Evolutionary conservation across 2,888 invertebrate species (phyloP).

Genomic region (Melieria picta): DNA sequence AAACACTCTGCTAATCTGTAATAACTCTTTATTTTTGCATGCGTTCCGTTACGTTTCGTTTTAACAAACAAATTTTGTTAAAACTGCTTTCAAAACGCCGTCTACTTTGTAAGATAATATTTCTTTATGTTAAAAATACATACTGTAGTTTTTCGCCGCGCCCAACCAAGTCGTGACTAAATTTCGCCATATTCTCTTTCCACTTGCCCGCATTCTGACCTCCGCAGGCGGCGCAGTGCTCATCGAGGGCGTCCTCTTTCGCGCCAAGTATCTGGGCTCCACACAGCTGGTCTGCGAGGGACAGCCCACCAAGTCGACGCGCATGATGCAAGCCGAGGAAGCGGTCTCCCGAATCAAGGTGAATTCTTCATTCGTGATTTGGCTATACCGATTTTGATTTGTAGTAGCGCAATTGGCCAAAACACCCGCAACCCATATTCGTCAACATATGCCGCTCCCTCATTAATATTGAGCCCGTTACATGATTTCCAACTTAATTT

Average conservation of each 20-base stretch:
- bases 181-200: background rate
- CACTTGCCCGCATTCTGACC: background rate
- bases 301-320: slow-evolving; percentile 96
- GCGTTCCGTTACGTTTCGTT: slow-evolving; percentile 50
- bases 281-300: slow-evolving; percentile 99
- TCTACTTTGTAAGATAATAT: slow-evolving; percentile 61
- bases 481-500: too few species aligned
- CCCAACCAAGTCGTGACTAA: background rate
- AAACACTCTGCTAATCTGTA: slow-evolving; percentile 45
- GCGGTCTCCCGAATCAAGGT: slow-evolving; percentile 99
- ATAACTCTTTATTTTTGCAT: slow-evolving; percentile 53
- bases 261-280: slow-evolving; percentile 96
- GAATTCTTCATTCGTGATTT: slow-evolving; percentile 51
- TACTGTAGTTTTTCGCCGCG: slow-evolving; percentile 13
- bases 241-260: slow-evolving; percentile 98
- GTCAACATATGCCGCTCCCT: too few species aligned
- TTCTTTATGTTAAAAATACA: slow-evolving; percentile 36
- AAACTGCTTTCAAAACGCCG: slow-evolving; percentile 49
- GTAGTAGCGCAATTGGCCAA: slow-evolving; percentile 28
- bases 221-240: slow-evolving; percentile 76
- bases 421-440: slow-evolving; percentile 27
- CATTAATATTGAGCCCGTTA: too few species aligned
- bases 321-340: slow-evolving; percentile 99
- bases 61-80: slow-evolving; percentile 46
- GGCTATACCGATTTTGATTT: background rate